Percentiles rank a stretch among this genome's conserved stretches.
phyloP scores from a whole-genome alignment of 2,888 invertebrate species.

The Pammene aurita region DNA sequence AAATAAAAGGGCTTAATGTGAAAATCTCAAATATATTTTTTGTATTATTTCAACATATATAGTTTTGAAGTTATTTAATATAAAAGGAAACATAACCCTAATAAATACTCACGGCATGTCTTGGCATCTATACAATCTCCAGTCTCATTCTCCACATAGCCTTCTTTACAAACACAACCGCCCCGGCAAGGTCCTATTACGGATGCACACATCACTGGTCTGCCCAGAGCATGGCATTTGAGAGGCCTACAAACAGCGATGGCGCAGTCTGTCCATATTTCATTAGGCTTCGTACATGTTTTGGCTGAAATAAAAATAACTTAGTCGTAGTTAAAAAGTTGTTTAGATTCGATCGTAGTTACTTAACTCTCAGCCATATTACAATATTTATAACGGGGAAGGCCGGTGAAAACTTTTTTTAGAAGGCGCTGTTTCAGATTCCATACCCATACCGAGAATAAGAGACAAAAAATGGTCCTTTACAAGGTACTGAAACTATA shows the following conservation, averaged over 20 bases:
- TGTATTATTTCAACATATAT: too few relatives aligned
- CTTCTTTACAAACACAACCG: conserved; percentile 14
- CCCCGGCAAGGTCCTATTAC: neutral
- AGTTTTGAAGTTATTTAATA: too few relatives aligned
- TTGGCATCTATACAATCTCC: conserved; percentile 10
- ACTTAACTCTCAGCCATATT: neutral
- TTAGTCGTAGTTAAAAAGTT: too few relatives aligned
- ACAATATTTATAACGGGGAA: too few relatives aligned
- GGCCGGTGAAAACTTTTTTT: too few relatives aligned
- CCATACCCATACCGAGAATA: too few relatives aligned
- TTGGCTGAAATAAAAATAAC: conserved; percentile 5
- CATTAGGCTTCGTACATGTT: conserved; percentile 14
- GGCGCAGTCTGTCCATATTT: conserved; percentile 12
- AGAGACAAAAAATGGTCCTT: too few relatives aligned
- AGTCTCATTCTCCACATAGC: conserved; percentile 7
- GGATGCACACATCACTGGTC: neutral
- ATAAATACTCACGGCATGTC: conserved; percentile 14
- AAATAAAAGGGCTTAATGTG: too few relatives aligned
- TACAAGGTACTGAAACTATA: too few relatives aligned
- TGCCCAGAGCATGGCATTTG: conserved; percentile 11
- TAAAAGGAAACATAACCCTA: neutral
- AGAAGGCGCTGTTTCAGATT: too few relatives aligned
- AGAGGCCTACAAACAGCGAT: conserved; percentile 7
- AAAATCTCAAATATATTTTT: too few relatives aligned
- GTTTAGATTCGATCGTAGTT: too few relatives aligned